phyloP scores from a whole-genome alignment of 2,888 invertebrate genomes.

The Zygaena filipendulae region DNA sequence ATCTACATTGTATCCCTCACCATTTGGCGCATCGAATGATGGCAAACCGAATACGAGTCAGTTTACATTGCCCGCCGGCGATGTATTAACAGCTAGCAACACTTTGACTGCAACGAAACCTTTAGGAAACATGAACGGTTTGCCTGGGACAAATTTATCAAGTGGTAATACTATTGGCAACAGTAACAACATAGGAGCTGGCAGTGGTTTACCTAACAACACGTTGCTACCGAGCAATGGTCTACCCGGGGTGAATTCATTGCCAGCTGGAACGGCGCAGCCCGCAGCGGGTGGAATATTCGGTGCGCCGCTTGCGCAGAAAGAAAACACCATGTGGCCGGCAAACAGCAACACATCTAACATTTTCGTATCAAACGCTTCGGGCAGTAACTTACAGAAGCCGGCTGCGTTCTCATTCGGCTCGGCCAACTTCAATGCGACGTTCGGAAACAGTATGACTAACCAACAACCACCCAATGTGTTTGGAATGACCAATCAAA shows the following conservation, averaged over 20 bases:
- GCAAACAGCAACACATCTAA: constrained; percentile 17
- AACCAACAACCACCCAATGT: constrained; percentile 23
- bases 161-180: constrained; percentile 10
- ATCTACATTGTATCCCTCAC: constrained; percentile 20
- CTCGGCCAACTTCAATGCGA: constrained; percentile 22
- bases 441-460: constrained; percentile 27
- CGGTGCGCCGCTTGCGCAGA: constrained; percentile 24
- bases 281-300: constrained; percentile 22
- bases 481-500: constrained; percentile 32
- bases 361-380: constrained; percentile 27
- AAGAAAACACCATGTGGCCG: constrained; percentile 38
- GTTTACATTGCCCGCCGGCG: too few relatives aligned
- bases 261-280: constrained; percentile 2
- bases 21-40: constrained; percentile 21
- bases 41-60: constrained; percentile 2
- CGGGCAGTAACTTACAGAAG: constrained; percentile 26
- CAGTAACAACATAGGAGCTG: constrained; percentile 14
- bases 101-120: background rate
- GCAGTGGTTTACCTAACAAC: constrained; percentile 12
- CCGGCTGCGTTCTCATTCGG: constrained; percentile 37
- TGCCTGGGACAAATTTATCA: constrained; percentile 8
- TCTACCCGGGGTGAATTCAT: constrained; percentile 14
- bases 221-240: constrained; percentile 17
- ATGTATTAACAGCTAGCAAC: background rate
- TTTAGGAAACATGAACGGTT: too few relatives aligned